A percentile compares a stretch with the other conserved stretches of the same genome.
Evolutionary conservation across 1,140 invertebrate species (phyloP).

Genomic region (Theocolax elegans): DNA sequence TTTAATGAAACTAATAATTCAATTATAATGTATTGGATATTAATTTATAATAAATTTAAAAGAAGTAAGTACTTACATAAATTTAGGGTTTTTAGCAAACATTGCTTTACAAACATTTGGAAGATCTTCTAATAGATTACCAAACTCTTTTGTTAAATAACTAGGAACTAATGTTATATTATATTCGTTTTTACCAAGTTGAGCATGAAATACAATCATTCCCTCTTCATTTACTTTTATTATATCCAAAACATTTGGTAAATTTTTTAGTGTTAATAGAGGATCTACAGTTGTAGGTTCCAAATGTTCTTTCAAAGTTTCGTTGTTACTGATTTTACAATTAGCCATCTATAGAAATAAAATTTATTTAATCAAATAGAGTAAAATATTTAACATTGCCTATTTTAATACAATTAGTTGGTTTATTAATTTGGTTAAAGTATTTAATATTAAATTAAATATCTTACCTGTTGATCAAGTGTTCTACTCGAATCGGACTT

Average conservation of each 20-base stretch:
- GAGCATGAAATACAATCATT: slow-evolving; percentile 41
- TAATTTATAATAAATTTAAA: background rate
- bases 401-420: no score
- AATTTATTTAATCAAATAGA: no score
- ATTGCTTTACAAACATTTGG: slow-evolving; percentile 29
- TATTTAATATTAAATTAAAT: no score
- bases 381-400: no score
- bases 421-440: no score
- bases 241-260: background rate
- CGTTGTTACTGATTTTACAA: background rate
- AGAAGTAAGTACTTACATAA: slow-evolving; percentile 40
- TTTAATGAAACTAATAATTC: no score
- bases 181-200: slow-evolving; percentile 34
- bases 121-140: slow-evolving; percentile 40
- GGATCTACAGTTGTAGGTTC: no score
- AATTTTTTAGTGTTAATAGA: background rate
- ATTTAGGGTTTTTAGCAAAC: slow-evolving; percentile 12
- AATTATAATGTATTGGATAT: no score
- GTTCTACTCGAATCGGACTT: background rate
- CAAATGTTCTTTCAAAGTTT: background rate
- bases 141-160: background rate
- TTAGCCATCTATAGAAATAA: slow-evolving; percentile 22
- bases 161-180: slow-evolving; percentile 36
- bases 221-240: slow-evolving; percentile 36
- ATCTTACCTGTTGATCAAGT: no score